Conservation (phyloP, 2,797 vertebrate genomes). For the Sebastes dallii region DNA sequence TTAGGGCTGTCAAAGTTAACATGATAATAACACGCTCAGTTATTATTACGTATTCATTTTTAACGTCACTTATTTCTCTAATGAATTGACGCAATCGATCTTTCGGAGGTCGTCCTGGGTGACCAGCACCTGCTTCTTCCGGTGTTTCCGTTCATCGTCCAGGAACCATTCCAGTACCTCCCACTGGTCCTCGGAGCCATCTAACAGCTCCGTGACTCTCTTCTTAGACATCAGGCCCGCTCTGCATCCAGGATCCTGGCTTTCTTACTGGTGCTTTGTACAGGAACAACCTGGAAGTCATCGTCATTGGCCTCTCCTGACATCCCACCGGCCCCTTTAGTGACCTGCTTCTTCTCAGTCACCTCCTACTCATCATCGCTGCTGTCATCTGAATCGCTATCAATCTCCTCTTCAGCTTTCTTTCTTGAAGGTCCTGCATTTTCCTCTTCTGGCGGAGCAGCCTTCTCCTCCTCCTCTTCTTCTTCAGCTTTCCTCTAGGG, state of each 20-base stretch:
- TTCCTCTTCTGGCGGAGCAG: slow-evolving; percentile 41
- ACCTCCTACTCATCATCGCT: slow-evolving; percentile 85
- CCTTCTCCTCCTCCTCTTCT: not conserved
- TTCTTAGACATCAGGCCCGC: slow-evolving; percentile 90
- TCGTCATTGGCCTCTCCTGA: slow-evolving; percentile 40
- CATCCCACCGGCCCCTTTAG: slow-evolving; percentile 9
- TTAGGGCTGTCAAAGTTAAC: too few relatives aligned
- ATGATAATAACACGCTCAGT: too few relatives aligned
- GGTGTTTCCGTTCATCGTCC: slow-evolving; percentile 89
- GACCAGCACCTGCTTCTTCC: slow-evolving; percentile 85
- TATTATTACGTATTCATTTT: too few relatives aligned
- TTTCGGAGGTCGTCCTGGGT: slow-evolving; percentile 64
- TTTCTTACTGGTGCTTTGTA: slow-evolving; percentile 89
- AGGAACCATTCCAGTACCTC: slow-evolving; percentile 91
- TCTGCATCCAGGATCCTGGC: slow-evolving; percentile 89
- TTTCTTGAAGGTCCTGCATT: slow-evolving; percentile 51
- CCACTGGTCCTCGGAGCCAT: slow-evolving; percentile 84
- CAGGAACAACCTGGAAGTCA: slow-evolving; percentile 89
- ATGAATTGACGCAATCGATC: too few relatives aligned
- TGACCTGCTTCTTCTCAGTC: slow-evolving; percentile 69
- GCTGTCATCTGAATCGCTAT: slow-evolving; percentile 80
- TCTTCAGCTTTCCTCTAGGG: slow-evolving; percentile 74
- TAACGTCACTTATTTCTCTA: too few relatives aligned
- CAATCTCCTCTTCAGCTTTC: slow-evolving; percentile 64
- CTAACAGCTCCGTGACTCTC: slow-evolving; percentile 87